phyloP scores from a whole-genome alignment of 1,140 invertebrate genomes.

The Euborellia annulipes region DNA sequence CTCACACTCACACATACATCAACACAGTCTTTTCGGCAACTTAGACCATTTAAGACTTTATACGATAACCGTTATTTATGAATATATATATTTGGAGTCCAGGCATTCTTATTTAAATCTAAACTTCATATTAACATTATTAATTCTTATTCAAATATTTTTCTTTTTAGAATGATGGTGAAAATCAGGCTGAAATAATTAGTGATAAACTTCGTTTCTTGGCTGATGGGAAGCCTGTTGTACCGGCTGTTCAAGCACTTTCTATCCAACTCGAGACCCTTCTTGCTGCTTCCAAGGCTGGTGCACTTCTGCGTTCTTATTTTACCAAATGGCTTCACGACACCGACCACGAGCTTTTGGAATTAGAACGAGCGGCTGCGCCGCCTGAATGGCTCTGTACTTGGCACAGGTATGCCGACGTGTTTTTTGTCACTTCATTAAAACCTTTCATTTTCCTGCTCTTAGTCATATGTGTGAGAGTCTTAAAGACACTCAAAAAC shows the following conservation, averaged over 20 bases:
- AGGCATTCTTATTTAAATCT: too few relatives aligned
- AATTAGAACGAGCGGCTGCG: conserved; percentile 42
- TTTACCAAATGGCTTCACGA: conserved; percentile 39
- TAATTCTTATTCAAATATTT: neutral
- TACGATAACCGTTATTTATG: too few relatives aligned
- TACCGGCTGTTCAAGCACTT: conserved; percentile 46
- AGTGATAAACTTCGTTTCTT: conserved; percentile 46
- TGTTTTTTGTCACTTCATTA: conserved; percentile 17
- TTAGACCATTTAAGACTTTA: too few relatives aligned
- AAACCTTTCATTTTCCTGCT: conserved; percentile 11
- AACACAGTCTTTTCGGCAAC: too few relatives aligned
- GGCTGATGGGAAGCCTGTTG: conserved; percentile 37
- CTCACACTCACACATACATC: too few relatives aligned
- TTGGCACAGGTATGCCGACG: conserved; percentile 52
- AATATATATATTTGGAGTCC: too few relatives aligned
- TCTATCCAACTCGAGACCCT: conserved; percentile 50
- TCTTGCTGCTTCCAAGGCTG: conserved; percentile 39
- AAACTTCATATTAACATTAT: too few relatives aligned
- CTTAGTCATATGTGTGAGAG: too few relatives aligned
- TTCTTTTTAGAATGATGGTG: conserved; percentile 12
- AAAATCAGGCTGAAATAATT: conserved; percentile 29
- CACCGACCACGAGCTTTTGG: conserved; percentile 37
- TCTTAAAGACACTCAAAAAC: too few relatives aligned
- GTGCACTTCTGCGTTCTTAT: conserved; percentile 38
- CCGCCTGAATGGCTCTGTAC: conserved; percentile 50